Evolutionary conservation across 2,113 vertebrate genomes (phyloP), one percentile per base, ranked within the genome.

Genomic region (Melanostigma gelatinosum): DNA sequence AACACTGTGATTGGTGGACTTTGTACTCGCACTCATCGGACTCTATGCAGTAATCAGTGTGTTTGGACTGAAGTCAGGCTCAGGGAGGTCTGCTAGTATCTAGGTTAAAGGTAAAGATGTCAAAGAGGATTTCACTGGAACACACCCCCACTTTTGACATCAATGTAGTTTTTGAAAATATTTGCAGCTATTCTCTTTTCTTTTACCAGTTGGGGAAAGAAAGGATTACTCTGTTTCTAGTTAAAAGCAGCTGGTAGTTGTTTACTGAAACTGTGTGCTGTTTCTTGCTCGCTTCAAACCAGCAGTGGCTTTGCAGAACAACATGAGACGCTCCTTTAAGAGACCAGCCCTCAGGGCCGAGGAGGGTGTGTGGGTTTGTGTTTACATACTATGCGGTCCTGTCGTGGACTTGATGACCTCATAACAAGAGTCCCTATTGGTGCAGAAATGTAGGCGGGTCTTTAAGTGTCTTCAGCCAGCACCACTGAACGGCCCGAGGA

Each of bases 91-190:
- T 80, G 2, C 18, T 20, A 15, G 57, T 58, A 83, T 89, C 32
- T 88, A 36, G 86, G 90, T 61, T 70, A 87, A 90, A 92, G 85
- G 85, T 82, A 76, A 90, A 77, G 73, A 86, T 85, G 77, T 88
- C 73, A 80, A 52, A 85, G 55, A 62, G 44, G 27, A 77, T 82
- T 80, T 64, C 55, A 54, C 76, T 55, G 11, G 10, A 67, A 62
- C 68, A 65, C 55, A 84, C n/a, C 7, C 7, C 63, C 69, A 52
- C 15, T 18, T 65, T n/a, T 44, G 15, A 72, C 60, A 67, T 3
- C 63, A 1, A 8, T 67, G 58, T 54, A 29, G 46, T 40, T 54
- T 84, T 46, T 18, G 48, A 0, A 65, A 68, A 83, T 40, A 61
- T 42, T 69, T 79, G 10, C 76, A 77, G 64, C 10, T 38, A 16